phyloP scores from a whole-genome alignment of 2,888 invertebrate species.

The Willowsia nigromaculata region DNA sequence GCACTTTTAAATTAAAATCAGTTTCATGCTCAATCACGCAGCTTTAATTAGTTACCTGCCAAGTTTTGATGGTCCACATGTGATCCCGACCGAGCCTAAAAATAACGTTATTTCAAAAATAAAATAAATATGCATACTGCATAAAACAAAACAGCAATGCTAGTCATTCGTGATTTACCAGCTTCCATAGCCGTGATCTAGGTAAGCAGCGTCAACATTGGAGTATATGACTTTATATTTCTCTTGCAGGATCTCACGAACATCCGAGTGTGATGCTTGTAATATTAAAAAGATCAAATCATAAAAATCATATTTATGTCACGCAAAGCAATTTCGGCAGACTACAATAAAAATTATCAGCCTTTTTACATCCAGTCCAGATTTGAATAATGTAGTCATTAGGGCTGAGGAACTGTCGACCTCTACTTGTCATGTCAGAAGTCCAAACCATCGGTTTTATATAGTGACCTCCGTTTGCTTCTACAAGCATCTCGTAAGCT shows the following conservation, averaged over 20 bases:
- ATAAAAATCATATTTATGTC: no score
- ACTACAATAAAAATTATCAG: no score
- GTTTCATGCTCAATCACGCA: not conserved
- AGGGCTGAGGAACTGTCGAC: slow-evolving; percentile 78
- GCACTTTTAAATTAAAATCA: no score
- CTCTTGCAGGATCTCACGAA: slow-evolving; percentile 85
- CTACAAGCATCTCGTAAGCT: slow-evolving; percentile 84
- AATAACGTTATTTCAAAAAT: not conserved
- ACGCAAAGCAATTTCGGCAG: not conserved
- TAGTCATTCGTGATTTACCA: slow-evolving; percentile 33
- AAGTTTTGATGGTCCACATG: slow-evolving; percentile 77
- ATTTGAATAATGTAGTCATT: slow-evolving; percentile 78
- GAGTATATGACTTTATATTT: slow-evolving; percentile 90
- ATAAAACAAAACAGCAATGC: not conserved
- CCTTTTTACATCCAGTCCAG: slow-evolving; percentile 77
- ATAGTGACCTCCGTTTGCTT: slow-evolving; percentile 81
- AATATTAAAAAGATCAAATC: not conserved
- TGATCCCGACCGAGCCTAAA: slow-evolving; percentile 77
- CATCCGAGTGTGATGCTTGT: slow-evolving; percentile 81
- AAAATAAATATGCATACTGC: not conserved
- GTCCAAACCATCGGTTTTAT: slow-evolving; percentile 88
- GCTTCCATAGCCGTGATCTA: slow-evolving; percentile 88
- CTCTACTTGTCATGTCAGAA: slow-evolving; percentile 87
- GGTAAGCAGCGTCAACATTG: slow-evolving; percentile 91
- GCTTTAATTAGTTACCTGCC: slow-evolving; percentile 81